A percentile compares a stretch with the other conserved stretches of the same genome.
These are phyloP conservation scores for Kryphioiulus occultus DNA, from an alignment of 2,888 invertebrate genomes.

Conservation along the genomic window DNA sequence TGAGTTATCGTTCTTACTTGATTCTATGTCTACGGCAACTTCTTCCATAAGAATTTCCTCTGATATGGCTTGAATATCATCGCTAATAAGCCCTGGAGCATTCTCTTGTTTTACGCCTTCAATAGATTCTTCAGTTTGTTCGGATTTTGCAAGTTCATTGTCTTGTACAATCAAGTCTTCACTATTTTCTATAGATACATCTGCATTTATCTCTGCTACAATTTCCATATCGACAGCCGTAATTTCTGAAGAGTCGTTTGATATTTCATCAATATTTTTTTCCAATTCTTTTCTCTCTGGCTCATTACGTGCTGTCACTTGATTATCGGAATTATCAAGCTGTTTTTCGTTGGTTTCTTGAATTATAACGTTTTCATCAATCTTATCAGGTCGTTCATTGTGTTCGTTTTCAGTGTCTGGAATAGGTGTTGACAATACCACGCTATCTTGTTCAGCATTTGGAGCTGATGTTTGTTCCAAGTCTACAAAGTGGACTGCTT, in stretches of 20 bases:
- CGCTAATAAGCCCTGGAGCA: not conserved
- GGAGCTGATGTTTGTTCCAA: not conserved
- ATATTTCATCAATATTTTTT: not conserved
- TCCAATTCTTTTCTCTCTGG: not conserved
- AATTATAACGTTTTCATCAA: not conserved
- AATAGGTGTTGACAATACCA: not conserved
- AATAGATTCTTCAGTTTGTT: not conserved
- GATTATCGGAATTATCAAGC: not conserved
- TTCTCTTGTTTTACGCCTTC: not conserved
- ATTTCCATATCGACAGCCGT: not conserved
- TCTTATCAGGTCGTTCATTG: not conserved
- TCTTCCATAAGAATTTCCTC: not conserved
- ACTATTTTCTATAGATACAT: not conserved
- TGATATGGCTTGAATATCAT: not conserved
- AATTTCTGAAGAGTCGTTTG: not conserved
- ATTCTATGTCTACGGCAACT: not conserved
- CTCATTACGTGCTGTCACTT: not conserved
- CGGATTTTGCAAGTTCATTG: not conserved
- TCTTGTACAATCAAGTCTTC: not conserved
- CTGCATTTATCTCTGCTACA: not conserved
- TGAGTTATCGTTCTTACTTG: not conserved
- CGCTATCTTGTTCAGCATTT: not conserved
- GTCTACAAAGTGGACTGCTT: not conserved
- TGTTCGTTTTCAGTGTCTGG: not conserved
- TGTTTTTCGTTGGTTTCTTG: not conserved